A percentile compares a stretch with the other conserved stretches of the same genome.
phyloP scores from a whole-genome alignment of 1,140 invertebrate genomes.

The Megathymus violae region DNA sequence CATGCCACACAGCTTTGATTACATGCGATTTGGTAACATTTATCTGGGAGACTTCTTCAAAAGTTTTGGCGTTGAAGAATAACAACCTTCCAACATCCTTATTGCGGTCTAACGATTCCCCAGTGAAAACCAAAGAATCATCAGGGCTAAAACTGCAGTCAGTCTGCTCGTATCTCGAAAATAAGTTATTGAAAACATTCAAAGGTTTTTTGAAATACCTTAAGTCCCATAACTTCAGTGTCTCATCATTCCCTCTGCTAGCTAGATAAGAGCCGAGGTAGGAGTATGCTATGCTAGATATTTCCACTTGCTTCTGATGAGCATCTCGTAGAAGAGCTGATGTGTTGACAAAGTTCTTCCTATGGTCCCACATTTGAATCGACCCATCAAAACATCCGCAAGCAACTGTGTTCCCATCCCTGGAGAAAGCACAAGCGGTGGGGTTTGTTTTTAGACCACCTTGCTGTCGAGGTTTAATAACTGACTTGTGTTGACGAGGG shows the following conservation, averaged over 20 bases:
- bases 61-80: slow-evolving; percentile 93
- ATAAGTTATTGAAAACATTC: slow-evolving; percentile 88
- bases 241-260: slow-evolving; percentile 95
- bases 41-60: slow-evolving; percentile 90
- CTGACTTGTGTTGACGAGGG: slow-evolving; percentile 90
- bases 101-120: slow-evolving; percentile 90
- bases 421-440: slow-evolving; percentile 92
- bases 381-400: slow-evolving; percentile 98
- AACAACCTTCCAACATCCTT: slow-evolving; percentile 89
- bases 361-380: slow-evolving; percentile 98
- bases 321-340: slow-evolving; percentile 90
- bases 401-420: slow-evolving; percentile 95
- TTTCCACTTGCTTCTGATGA: slow-evolving; percentile 92
- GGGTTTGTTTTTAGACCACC: slow-evolving; percentile 96
- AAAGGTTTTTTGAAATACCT: slow-evolving; percentile 92
- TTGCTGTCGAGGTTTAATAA: slow-evolving; percentile 95
- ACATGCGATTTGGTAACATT: slow-evolving; percentile 91
- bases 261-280: slow-evolving; percentile 93
- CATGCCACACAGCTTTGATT: slow-evolving; percentile 97
- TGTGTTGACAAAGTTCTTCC: slow-evolving; percentile 93
- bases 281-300: slow-evolving; percentile 93
- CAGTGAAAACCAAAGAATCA: slow-evolving; percentile 95
- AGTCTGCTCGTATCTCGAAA: slow-evolving; percentile 95
- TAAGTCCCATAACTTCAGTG: slow-evolving; percentile 97
- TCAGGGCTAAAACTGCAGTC: slow-evolving; percentile 98